Percentiles rank a stretch among this genome's conserved stretches.
These are phyloP conservation scores for Orthonyx spaldingii DNA, from an alignment of 2,113 vertebrate genomes.

Conservation along the genomic window DNA sequence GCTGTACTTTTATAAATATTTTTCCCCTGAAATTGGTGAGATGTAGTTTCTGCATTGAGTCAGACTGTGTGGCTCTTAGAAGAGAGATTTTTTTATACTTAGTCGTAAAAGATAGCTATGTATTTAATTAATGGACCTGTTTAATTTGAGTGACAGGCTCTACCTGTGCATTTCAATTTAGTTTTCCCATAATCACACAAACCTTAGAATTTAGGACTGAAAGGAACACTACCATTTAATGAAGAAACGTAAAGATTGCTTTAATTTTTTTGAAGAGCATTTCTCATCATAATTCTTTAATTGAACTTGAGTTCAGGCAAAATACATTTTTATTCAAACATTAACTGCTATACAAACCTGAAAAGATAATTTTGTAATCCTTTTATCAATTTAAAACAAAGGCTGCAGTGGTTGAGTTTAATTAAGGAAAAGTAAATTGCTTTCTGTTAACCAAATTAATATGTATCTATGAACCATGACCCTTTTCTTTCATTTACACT, in stretches of 20 bases:
- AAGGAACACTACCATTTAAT: neutral
- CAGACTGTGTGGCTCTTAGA: neutral
- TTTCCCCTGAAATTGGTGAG: neutral
- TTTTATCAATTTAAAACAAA: slow-evolving; percentile 54
- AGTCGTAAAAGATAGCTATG: neutral
- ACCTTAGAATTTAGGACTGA: neutral
- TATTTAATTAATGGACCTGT: neutral
- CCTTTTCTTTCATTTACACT: slow-evolving; percentile 15
- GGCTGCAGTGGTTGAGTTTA: slow-evolving; percentile 14
- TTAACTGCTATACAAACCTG: neutral
- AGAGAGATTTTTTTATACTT: neutral
- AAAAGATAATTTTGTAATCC: slow-evolving; percentile 44
- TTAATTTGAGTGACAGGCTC: neutral
- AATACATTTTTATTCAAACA: slow-evolving; percentile 16
- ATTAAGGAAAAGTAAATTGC: slow-evolving; percentile 50
- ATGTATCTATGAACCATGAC: slow-evolving; percentile 40
- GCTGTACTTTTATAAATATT: neutral
- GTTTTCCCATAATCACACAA: neutral
- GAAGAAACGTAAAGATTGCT: neutral
- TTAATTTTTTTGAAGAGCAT: neutral
- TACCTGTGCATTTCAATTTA: neutral
- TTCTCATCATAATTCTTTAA: neutral
- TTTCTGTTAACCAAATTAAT: slow-evolving; percentile 46
- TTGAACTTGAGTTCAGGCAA: neutral
- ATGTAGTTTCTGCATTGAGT: neutral